These are phyloP conservation scores for Phoenicopterus ruber DNA, from an alignment of 2,113 vertebrate species.

Conservation along the genomic window DNA sequence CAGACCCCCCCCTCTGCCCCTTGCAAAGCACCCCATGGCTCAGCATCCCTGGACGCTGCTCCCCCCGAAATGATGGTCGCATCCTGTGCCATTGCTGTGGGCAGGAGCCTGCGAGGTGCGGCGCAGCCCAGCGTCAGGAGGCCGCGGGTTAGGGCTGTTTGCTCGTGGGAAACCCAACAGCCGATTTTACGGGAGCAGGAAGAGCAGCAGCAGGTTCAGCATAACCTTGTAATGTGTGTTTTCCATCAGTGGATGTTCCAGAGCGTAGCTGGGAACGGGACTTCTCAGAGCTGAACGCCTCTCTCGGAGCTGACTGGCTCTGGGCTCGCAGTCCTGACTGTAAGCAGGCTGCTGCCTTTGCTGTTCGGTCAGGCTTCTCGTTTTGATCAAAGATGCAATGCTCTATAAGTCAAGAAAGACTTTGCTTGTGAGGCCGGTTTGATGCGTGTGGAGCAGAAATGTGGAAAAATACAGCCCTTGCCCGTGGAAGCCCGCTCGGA, in stretches of 20 bases:
- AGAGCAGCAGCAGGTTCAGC: neutral
- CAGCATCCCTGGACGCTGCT: fast-evolving
- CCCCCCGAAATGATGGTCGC: fast-evolving
- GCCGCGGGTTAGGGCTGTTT: fast-evolving
- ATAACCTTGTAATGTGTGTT: fast-evolving
- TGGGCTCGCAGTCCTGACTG: fast-evolving
- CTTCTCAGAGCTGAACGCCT: neutral
- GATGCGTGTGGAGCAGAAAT: neutral
- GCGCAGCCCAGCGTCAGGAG: neutral
- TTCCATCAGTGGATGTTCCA: neutral
- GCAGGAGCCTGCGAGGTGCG: neutral
- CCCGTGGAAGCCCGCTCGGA: fast-evolving
- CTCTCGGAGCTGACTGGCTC: neutral
- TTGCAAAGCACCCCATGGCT: neutral
- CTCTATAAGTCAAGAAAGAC: neutral
- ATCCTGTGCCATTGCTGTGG: neutral
- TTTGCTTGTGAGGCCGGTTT: neutral
- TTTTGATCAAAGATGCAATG: neutral
- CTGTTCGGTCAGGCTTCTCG: neutral
- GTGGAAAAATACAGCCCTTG: neutral
- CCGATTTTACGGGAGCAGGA: neutral
- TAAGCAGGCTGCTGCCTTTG: neutral
- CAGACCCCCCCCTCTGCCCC: fast-evolving
- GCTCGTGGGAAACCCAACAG: neutral
- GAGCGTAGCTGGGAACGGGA: neutral